A percentile compares a stretch with the other conserved stretches of the same genome.
phyloP scores from a whole-genome alignment of 2,113 vertebrate species.

The Heptranchias perlo region DNA sequence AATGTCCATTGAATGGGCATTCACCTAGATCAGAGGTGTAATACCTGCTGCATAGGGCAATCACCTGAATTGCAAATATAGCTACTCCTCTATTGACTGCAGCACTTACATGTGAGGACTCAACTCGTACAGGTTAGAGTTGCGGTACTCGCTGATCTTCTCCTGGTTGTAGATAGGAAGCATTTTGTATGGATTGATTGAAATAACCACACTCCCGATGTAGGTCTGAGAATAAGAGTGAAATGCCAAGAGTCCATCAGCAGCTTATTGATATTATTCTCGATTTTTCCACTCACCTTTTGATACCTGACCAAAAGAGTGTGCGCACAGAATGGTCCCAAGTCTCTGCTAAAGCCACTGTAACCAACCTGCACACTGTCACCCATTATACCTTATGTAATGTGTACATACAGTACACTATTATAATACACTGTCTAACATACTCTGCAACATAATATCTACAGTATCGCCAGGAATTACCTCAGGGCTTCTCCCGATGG shows the following conservation, averaged over 20 bases:
- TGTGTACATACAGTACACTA: not conserved
- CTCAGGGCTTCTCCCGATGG: not conserved
- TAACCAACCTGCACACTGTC: not conserved
- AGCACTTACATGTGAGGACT: slow-evolving; percentile 67
- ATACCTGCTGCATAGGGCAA: too few relatives aligned
- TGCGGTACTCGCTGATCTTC: slow-evolving; percentile 56
- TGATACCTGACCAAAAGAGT: not conserved
- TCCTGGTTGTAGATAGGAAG: slow-evolving; percentile 63
- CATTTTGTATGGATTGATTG: slow-evolving; percentile 60
- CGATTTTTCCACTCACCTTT: not conserved
- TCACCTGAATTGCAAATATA: not conserved
- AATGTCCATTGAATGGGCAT: too few relatives aligned
- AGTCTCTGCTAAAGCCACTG: not conserved
- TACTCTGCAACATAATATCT: not conserved
- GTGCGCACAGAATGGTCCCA: not conserved
- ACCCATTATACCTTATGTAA: not conserved
- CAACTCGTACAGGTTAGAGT: slow-evolving; percentile 60
- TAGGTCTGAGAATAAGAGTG: slow-evolving; percentile 53
- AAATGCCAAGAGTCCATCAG: not conserved
- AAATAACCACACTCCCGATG: slow-evolving; percentile 66
- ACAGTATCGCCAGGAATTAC: not conserved
- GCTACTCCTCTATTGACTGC: not conserved
- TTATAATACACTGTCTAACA: not conserved
- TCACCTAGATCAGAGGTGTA: too few relatives aligned
- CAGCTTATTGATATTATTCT: not conserved